Evolutionary conservation across 2,888 invertebrate genomes (phyloP).

Genomic region (Orchesella flavescens): DNA sequence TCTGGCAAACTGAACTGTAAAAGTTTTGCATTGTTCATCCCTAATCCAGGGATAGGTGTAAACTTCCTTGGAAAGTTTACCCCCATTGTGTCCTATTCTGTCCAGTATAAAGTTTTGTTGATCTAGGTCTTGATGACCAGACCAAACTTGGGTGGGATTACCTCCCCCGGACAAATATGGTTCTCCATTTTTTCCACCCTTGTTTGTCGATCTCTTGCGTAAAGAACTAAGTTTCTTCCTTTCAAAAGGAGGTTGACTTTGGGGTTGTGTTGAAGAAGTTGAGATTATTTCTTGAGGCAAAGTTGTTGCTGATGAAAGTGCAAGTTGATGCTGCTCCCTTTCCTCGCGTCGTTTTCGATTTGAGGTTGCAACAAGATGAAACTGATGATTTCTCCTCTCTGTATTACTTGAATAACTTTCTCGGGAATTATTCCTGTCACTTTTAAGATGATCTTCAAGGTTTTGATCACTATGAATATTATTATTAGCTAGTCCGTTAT

Average conservation of each 20-base stretch:
- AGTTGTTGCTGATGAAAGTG: conserved; percentile 30
- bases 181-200: conserved; percentile 24
- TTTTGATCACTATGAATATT: no score
- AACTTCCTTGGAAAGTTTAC: conserved; percentile 41
- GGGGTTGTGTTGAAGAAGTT: no score
- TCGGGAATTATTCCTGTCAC: conserved; percentile 24
- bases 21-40: conserved; percentile 71
- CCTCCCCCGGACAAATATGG: conserved; percentile 69
- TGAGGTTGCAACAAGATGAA: neutral
- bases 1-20: conserved; percentile 72
- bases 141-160: conserved; percentile 71
- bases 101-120: conserved; percentile 7
- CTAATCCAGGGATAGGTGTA: conserved; percentile 71
- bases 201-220: conserved; percentile 29
- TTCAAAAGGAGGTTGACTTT: conserved; percentile 23
- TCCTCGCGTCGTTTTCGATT: conserved; percentile 19
- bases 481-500: no score
- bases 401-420: conserved; percentile 20
- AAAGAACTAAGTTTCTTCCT: conserved; percentile 40
- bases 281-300: no score
- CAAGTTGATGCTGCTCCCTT: conserved; percentile 36
- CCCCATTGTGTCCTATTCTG: conserved; percentile 29
- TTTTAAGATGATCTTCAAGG: neutral
- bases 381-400: conserved; percentile 17
- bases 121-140: conserved; percentile 69